Conservation (phyloP, 2,797 vertebrate genomes). For the Pangasius krempfi region DNA sequence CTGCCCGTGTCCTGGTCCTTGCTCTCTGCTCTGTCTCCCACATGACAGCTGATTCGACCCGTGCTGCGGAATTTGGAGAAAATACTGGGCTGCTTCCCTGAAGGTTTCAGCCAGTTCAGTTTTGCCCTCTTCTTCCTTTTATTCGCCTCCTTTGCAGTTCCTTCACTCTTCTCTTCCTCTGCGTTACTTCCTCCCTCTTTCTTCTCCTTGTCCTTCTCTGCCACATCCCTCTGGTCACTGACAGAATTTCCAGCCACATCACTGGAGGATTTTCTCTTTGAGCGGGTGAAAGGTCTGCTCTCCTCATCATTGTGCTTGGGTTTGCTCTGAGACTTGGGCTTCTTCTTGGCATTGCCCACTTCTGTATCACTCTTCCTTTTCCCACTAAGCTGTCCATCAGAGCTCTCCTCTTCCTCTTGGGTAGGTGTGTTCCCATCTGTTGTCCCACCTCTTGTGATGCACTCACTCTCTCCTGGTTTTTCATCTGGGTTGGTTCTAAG, state of each 20-base stretch:
- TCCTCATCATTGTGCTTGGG: constrained; percentile 72
- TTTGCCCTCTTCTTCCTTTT: constrained; percentile 84
- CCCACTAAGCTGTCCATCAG: constrained; percentile 79
- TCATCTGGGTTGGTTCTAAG: constrained; percentile 39
- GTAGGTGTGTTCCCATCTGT: not conserved
- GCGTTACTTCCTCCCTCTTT: constrained; percentile 66
- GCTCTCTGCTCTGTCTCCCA: constrained; percentile 69
- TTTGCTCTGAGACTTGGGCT: constrained; percentile 81
- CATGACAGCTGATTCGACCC: constrained; percentile 81
- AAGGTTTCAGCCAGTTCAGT: constrained; percentile 86
- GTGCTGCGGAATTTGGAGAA: constrained; percentile 93
- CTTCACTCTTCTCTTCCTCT: constrained; percentile 69
- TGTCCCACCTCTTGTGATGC: not conserved
- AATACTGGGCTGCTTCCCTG: constrained; percentile 90
- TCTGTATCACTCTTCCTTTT: constrained; percentile 94
- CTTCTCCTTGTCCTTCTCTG: constrained; percentile 64
- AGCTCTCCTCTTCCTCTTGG: constrained; percentile 63
- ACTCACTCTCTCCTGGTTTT: constrained; percentile 11
- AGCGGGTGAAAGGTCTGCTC: constrained; percentile 82
- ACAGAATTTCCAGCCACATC: constrained; percentile 48
- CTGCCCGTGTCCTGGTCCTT: constrained; percentile 61
- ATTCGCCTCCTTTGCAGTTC: constrained; percentile 66
- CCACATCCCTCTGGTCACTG: constrained; percentile 61
- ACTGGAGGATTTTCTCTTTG: constrained; percentile 85
- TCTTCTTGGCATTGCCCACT: constrained; percentile 90